Conservation (phyloP, 1,140 invertebrate species). For the Drosophila jambulina region DNA sequence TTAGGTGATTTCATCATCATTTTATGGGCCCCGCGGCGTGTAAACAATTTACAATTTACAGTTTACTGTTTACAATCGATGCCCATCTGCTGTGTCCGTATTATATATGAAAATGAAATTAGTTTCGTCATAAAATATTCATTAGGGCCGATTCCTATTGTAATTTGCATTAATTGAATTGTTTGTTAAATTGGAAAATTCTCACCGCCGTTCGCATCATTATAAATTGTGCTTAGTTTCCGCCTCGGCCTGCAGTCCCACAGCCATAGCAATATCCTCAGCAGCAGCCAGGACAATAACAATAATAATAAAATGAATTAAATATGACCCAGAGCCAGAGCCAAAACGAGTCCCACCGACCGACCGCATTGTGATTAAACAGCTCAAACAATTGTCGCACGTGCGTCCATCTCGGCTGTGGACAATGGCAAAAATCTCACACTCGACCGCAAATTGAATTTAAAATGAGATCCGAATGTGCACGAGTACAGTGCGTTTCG, state of each 20-base stretch:
- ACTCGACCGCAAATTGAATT: constrained; percentile 69
- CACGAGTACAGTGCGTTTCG: constrained; percentile 6
- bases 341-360: constrained; percentile 3
- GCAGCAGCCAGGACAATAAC: constrained; percentile 58
- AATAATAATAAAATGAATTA: constrained; percentile 81
- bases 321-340: constrained; percentile 57
- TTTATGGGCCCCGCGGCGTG: constrained; percentile 53
- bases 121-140: constrained; percentile 80
- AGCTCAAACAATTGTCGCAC: constrained; percentile 54
- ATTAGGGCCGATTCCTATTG: constrained; percentile 63
- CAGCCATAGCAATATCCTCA: constrained; percentile 56
- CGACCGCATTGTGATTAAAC: constrained; percentile 48
- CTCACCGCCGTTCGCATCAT: constrained; percentile 39
- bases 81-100: constrained; percentile 35
- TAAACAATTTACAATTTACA: constrained; percentile 57
- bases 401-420: constrained; percentile 39
- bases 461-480: constrained; percentile 55
- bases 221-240: constrained; percentile 64
- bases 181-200: constrained; percentile 80
- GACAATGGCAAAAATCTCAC: constrained; percentile 53
- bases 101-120: constrained; percentile 74
- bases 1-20: constrained; percentile 41
- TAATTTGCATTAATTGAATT: constrained; percentile 83
- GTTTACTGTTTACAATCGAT: constrained; percentile 52
- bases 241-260: constrained; percentile 23